phyloP scores from a whole-genome alignment of 2,888 invertebrate species.

The Coremacera marginata region DNA sequence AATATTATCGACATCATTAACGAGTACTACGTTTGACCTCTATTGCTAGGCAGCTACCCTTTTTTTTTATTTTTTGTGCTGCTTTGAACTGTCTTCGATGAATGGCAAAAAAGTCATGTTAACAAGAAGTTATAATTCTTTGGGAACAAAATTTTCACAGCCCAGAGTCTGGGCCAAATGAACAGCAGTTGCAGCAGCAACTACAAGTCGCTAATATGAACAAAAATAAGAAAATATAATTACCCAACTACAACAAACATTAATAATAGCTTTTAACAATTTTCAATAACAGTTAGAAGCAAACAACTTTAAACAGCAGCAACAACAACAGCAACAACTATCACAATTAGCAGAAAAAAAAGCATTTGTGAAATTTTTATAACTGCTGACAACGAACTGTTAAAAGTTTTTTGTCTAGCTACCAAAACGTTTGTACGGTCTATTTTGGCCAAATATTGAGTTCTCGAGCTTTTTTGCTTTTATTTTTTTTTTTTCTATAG shows the following conservation, averaged over 20 bases:
- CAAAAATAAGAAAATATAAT: not conserved
- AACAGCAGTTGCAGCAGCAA: too few species aligned
- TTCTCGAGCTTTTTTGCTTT: not conserved
- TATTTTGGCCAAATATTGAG: not conserved
- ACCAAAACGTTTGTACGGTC: not conserved
- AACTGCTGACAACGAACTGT: conserved; percentile 7
- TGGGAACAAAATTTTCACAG: too few species aligned
- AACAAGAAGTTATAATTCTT: too few species aligned
- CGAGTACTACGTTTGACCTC: too few species aligned
- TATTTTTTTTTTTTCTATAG: not conserved
- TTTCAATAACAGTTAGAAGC: conserved; percentile 10
- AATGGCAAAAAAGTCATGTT: too few species aligned
- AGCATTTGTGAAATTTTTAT: conserved; percentile 9
- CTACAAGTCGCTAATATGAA: too few species aligned
- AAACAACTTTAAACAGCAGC: too few species aligned
- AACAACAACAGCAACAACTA: not conserved
- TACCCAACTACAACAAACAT: not conserved
- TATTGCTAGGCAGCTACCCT: too few species aligned
- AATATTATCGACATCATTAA: too few species aligned
- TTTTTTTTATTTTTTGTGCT: too few species aligned
- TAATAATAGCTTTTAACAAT: conserved; percentile 8
- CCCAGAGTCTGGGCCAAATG: too few species aligned
- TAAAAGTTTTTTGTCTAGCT: not conserved
- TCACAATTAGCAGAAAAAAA: conserved; percentile 7
- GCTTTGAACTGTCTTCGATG: too few species aligned